These are phyloP conservation scores for Drosophila lowei DNA, from an alignment of 1,140 invertebrate species.

Conservation along the genomic window DNA sequence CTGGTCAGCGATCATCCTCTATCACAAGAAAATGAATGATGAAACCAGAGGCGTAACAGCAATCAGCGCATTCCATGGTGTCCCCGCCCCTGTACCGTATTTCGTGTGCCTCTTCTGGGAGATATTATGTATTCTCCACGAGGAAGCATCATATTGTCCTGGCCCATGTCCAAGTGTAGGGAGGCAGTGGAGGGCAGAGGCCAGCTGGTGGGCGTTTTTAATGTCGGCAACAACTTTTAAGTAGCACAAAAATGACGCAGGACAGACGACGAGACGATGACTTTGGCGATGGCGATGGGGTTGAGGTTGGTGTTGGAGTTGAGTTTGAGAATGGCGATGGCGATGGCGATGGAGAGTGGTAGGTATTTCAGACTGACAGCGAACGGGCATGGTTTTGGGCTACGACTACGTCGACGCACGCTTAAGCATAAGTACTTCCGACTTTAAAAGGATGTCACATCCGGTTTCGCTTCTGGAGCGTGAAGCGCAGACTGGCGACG, in stretches of 20 bases:
- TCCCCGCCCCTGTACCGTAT: neutral
- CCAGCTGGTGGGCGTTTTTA: conserved; percentile 40
- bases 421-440: conserved; percentile 83
- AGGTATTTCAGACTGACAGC: conserved; percentile 32
- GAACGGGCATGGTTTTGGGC: conserved; percentile 4
- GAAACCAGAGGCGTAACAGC: no score
- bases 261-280: conserved; percentile 23
- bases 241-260: conserved; percentile 71
- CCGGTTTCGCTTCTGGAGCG: conserved; percentile 78
- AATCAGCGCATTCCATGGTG: no score
- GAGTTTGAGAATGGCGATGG: neutral
- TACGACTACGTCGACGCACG: conserved; percentile 64
- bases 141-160: conserved; percentile 37
- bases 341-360: neutral
- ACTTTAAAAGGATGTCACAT: conserved; percentile 83
- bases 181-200: neutral
- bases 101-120: no score
- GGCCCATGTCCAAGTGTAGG: conserved; percentile 24
- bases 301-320: neutral
- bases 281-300: neutral
- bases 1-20: no score
- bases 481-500: conserved; percentile 74
- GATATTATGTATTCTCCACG: conserved; percentile 31
- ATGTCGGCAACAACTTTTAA: conserved; percentile 78
- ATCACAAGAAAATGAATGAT: no score